Evolutionary conservation across 1,140 invertebrate species (phyloP).

Genomic region (Bombus impatiens): DNA sequence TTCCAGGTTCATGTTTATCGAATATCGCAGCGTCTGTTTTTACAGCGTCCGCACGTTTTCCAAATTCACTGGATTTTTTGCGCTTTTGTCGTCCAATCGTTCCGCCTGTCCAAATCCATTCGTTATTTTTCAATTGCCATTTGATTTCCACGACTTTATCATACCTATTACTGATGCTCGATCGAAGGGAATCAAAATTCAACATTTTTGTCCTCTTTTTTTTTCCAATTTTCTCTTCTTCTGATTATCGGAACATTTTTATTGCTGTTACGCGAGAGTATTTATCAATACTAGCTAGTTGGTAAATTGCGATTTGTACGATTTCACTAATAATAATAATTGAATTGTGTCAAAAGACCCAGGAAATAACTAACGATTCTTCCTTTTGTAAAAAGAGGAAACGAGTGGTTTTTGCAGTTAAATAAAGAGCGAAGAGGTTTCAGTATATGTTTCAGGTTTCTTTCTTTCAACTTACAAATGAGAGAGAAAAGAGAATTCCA

Average conservation of each 20-base stretch:
- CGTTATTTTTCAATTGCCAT: conserved; percentile 22
- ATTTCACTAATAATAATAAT: no score
- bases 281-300: no score
- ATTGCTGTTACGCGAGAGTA: no score
- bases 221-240: no score
- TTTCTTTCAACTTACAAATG: no score
- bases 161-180: background rate
- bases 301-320: no score
- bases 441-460: no score
- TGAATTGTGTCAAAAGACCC: no score
- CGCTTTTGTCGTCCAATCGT: background rate
- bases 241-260: background rate
- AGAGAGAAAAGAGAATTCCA: background rate
- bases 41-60: background rate
- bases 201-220: background rate
- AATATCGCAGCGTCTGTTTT: conserved; percentile 18
- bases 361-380: no score
- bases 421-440: background rate
- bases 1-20: background rate
- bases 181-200: background rate
- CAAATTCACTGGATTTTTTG: background rate
- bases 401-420: no score
- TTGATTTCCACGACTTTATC: background rate
- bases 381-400: no score
- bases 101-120: background rate